phyloP scores from a whole-genome alignment of 2,888 invertebrate species.

The Tenthredo amoena region DNA sequence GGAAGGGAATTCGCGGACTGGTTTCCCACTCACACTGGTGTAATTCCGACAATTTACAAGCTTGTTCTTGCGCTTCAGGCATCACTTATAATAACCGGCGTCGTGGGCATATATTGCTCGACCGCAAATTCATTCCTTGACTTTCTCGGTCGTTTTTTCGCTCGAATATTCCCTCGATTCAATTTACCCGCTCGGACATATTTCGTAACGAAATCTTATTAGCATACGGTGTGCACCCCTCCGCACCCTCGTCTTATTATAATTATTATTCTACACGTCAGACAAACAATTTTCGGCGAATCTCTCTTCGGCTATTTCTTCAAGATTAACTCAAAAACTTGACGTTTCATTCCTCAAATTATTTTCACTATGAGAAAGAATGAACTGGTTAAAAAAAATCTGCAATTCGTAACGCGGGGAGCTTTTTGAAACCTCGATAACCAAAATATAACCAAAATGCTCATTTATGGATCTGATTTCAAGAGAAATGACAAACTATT shows the following conservation, averaged over 20 bases:
- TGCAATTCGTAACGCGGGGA: background rate
- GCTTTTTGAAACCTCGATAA: too few species aligned
- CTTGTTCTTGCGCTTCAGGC: conserved; percentile 2
- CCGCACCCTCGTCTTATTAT: background rate
- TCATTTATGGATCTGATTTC: too few species aligned
- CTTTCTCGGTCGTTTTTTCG: background rate
- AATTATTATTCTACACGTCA: conserved; percentile 7
- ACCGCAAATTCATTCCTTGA: background rate
- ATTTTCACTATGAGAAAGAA: too few species aligned
- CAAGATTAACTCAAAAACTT: too few species aligned
- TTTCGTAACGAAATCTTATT: conserved; percentile 30
- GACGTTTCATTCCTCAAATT: too few species aligned
- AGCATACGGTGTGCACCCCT: conserved; percentile 3
- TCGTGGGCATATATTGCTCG: background rate
- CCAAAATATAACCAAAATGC: too few species aligned
- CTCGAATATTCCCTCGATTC: background rate
- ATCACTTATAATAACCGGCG: background rate
- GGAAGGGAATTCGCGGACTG: conserved; percentile 19
- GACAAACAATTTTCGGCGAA: background rate
- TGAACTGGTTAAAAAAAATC: background rate
- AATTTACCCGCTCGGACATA: conserved; percentile 31
- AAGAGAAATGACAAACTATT: too few species aligned
- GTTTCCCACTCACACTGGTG: conserved; percentile 19
- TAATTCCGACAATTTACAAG: conserved; percentile 43
- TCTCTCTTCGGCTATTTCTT: background rate